A percentile compares a stretch with the other conserved stretches of the same genome.
phyloP scores from a whole-genome alignment of 2,797 vertebrate species.

The Eulemur albifrons region DNA sequence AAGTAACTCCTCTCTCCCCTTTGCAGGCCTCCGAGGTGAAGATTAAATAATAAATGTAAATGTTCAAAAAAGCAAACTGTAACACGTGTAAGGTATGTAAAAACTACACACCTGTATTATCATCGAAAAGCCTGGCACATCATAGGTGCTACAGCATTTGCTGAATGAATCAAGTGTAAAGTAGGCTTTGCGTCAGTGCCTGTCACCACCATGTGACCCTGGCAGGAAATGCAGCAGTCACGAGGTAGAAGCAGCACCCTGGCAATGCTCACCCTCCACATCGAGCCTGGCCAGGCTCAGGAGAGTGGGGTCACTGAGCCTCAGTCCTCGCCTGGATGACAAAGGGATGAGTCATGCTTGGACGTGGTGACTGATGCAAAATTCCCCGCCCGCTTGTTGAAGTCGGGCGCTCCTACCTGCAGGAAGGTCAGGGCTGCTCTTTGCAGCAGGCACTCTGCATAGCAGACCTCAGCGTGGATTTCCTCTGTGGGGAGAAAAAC shows the following conservation, averaged over 20 bases:
- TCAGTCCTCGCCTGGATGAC: background rate
- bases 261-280: background rate
- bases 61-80: background rate
- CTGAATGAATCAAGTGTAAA: background rate
- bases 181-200: background rate
- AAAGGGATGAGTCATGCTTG: background rate
- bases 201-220: background rate
- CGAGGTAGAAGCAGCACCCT: background rate
- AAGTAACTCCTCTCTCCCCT: background rate
- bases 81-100: background rate
- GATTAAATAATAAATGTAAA: background rate
- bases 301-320: background rate
- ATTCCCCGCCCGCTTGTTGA: background rate
- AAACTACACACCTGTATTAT: background rate
- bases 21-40: background rate
- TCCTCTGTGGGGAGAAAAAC: conserved; percentile 89
- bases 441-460: conserved; percentile 97
- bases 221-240: background rate
- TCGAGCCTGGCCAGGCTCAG: background rate
- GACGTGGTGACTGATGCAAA: fast-evolving
- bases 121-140: background rate
- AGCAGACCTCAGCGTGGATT: conserved; percentile 97
- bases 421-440: conserved; percentile 98
- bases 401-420: conserved; percentile 86
- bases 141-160: background rate